These are phyloP conservation scores for Percina caprodes DNA, from an alignment of 2,113 vertebrate genomes.

Conservation along the genomic window DNA sequence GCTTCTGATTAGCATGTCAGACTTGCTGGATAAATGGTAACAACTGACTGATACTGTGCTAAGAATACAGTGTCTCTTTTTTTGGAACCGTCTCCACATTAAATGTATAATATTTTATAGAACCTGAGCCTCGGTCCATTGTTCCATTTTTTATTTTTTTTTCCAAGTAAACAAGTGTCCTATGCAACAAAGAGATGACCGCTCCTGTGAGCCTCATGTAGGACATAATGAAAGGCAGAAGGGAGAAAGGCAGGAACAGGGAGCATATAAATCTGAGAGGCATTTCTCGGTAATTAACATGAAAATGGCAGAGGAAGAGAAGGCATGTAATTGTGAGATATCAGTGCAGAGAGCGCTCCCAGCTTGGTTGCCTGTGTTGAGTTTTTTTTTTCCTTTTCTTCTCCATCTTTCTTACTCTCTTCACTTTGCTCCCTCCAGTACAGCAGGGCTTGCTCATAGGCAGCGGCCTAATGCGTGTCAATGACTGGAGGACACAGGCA, in stretches of 20 bases:
- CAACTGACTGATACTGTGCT: constrained; percentile 55
- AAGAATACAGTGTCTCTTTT: constrained; percentile 36
- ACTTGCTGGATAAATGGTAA: constrained; percentile 66
- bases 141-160: constrained; percentile 9
- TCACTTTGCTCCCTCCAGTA: constrained; percentile 74
- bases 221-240: constrained; percentile 63
- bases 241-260: constrained; percentile 84
- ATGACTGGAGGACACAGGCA: constrained; percentile 95
- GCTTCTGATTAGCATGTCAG: constrained; percentile 80
- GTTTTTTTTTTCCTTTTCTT: constrained; percentile 72
- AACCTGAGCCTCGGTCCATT: constrained; percentile 10
- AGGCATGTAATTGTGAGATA: constrained; percentile 97
- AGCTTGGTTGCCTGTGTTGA: constrained; percentile 93
- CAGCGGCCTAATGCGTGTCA: constrained; percentile 94
- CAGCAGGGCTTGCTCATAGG: constrained; percentile 90
- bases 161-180: constrained; percentile 60
- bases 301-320: constrained; percentile 93
- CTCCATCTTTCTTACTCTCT: constrained; percentile 42
- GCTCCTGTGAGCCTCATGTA: constrained; percentile 53
- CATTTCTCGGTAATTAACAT: constrained; percentile 96
- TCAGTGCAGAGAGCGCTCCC: constrained; percentile 91
- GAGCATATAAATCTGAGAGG: constrained; percentile 94
- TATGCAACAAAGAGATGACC: constrained; percentile 51
- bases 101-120: constrained; percentile 37
- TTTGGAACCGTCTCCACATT: constrained; percentile 25